Percentiles rank a stretch among this genome's conserved stretches.
These are phyloP conservation scores for Amniataba percoides DNA, from an alignment of 2,797 vertebrate species.

Conservation along the genomic window DNA sequence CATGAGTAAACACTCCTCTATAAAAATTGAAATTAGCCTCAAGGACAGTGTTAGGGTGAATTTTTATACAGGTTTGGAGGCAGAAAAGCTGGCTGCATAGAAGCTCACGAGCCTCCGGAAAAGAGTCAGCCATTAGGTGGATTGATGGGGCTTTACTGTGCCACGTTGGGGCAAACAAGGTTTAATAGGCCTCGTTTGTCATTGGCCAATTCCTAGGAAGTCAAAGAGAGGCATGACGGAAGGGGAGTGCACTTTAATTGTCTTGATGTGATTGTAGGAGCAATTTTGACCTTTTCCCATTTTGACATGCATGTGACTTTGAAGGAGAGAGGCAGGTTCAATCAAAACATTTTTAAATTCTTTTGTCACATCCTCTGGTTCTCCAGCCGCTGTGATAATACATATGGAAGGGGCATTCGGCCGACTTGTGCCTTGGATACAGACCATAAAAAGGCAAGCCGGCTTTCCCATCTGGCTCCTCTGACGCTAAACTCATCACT, in stretches of 20 bases:
- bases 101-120: constrained; percentile 47
- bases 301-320: constrained; percentile 29
- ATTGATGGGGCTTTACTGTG: constrained; percentile 79
- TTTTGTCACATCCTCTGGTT: constrained; percentile 24
- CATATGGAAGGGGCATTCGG: constrained; percentile 23
- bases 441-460: constrained; percentile 69
- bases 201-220: constrained; percentile 58
- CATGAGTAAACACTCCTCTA: constrained; percentile 63
- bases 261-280: constrained; percentile 34
- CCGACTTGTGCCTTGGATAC: constrained; percentile 57
- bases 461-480: constrained; percentile 67
- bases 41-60: constrained; percentile 61
- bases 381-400: constrained; percentile 25
- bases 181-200: constrained; percentile 79
- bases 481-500: constrained; percentile 59
- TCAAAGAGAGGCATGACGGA: constrained; percentile 34
- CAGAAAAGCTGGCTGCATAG: constrained; percentile 24
- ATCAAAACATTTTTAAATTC: constrained; percentile 20
- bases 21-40: constrained; percentile 69
- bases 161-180: constrained; percentile 66
- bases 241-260: constrained; percentile 41
- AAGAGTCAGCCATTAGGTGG: constrained; percentile 68
- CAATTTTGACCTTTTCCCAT: constrained; percentile 33
- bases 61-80: constrained; percentile 66
- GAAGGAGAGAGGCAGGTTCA: background rate